A percentile compares a stretch with the other conserved stretches of the same genome.
Evolutionary conservation across 2,797 vertebrate genomes (phyloP).

Genomic region (Diceros bicornis): DNA sequence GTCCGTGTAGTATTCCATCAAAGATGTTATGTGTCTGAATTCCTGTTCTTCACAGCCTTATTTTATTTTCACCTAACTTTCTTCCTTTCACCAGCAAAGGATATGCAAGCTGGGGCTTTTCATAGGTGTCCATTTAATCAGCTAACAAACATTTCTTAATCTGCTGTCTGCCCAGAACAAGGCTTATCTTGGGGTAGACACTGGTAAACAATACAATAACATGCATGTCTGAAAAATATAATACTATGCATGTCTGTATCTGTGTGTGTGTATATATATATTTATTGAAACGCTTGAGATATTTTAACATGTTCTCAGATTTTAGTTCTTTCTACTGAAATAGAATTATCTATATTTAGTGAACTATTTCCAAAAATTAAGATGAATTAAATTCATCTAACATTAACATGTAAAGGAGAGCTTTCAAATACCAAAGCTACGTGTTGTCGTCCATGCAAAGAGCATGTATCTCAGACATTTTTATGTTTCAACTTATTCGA

Average conservation of each 20-base stretch:
- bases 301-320: constrained; percentile 10
- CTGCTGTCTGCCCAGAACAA: not conserved
- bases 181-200: not conserved
- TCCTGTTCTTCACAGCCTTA: constrained; percentile 82
- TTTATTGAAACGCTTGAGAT: not conserved
- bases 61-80: constrained; percentile 76
- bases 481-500: not conserved
- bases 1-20: constrained; percentile 79
- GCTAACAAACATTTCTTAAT: not conserved
- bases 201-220: not conserved
- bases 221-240: not conserved
- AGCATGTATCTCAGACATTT: not conserved
- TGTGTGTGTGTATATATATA: not conserved
- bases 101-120: not conserved
- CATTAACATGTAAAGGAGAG: not conserved
- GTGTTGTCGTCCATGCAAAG: not conserved
- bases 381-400: constrained; percentile 27
- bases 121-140: not conserved
- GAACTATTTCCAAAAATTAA: constrained; percentile 30
- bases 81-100: constrained; percentile 42
- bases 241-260: not conserved
- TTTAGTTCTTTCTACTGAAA: constrained; percentile 52
- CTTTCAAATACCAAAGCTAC: constrained; percentile 1
- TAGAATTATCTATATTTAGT: constrained; percentile 41
- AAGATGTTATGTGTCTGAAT: constrained; percentile 81